Evolutionary conservation across 2,113 vertebrate genomes (phyloP).

Genomic region (Nestor notabilis): DNA sequence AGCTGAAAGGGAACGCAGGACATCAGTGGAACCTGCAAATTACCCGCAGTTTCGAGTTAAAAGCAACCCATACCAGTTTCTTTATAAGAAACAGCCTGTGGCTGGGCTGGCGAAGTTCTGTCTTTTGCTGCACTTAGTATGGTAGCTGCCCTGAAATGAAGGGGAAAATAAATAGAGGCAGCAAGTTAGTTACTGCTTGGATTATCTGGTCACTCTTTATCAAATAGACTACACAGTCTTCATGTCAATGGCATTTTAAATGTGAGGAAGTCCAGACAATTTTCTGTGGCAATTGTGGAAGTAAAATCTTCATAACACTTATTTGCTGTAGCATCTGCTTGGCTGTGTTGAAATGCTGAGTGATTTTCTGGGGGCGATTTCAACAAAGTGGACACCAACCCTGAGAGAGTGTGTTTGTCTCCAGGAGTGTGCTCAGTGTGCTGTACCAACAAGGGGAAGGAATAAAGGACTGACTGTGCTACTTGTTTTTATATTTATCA

Average conservation of each 20-base stretch:
- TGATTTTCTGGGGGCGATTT: not conserved
- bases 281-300: not conserved
- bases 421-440: not conserved
- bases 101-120: not conserved
- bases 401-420: not conserved
- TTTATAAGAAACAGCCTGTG: not conserved
- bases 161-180: not conserved
- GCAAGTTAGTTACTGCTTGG: not conserved
- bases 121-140: not conserved
- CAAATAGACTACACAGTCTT: not conserved
- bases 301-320: not conserved
- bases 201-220: not conserved
- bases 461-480: not conserved
- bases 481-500: not conserved
- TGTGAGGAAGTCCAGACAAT: not conserved
- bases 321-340: not conserved
- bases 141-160: not conserved
- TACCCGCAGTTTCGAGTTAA: not conserved
- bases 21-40: conserved; percentile 16
- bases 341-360: not conserved
- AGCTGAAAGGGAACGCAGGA: not conserved
- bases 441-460: not conserved
- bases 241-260: not conserved
- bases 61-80: not conserved
- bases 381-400: not conserved